A percentile compares a stretch with the other conserved stretches of the same genome.
Evolutionary conservation across 2,888 invertebrate genomes (phyloP).

Genomic region (Andrena bicolor): DNA sequence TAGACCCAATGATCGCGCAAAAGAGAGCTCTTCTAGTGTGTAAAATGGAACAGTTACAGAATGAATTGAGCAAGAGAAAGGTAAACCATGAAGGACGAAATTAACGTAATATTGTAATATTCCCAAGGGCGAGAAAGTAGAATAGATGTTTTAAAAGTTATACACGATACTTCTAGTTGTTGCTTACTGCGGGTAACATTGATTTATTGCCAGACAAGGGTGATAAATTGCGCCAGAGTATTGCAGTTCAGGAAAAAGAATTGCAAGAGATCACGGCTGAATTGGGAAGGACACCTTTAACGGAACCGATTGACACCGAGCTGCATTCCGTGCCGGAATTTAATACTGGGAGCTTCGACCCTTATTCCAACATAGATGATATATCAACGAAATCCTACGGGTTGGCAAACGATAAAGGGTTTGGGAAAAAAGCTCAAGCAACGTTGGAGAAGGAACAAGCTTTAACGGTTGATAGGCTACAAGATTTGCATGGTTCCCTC

Average conservation of each 20-base stretch:
- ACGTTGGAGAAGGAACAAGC: slow-evolving; percentile 90
- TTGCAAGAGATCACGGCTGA: slow-evolving; percentile 85
- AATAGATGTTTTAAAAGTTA: neutral
- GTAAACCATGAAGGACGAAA: slow-evolving; percentile 54
- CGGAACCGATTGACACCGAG: neutral
- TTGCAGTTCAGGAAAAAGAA: slow-evolving; percentile 84
- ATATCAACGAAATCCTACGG: slow-evolving; percentile 37
- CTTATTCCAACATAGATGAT: neutral
- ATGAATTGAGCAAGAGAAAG: slow-evolving; percentile 71
- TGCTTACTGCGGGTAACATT: slow-evolving; percentile 78
- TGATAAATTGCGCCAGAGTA: slow-evolving; percentile 86
- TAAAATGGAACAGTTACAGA: slow-evolving; percentile 68
- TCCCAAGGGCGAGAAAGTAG: neutral
- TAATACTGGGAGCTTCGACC: neutral
- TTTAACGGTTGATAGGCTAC: slow-evolving; percentile 90
- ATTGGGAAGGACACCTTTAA: slow-evolving; percentile 77
- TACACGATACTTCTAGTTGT: slow-evolving; percentile 62
- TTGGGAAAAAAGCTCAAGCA: slow-evolving; percentile 86
- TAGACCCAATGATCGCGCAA: slow-evolving; percentile 74
- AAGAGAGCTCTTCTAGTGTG: slow-evolving; percentile 68
- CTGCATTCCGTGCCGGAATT: neutral
- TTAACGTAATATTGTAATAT: neutral
- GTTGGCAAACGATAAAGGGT: slow-evolving; percentile 40
- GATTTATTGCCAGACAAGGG: slow-evolving; percentile 89
- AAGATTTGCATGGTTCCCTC: slow-evolving; percentile 90